Conservation (phyloP, 2,888 invertebrate genomes). For the Xestia xanthographa region DNA sequence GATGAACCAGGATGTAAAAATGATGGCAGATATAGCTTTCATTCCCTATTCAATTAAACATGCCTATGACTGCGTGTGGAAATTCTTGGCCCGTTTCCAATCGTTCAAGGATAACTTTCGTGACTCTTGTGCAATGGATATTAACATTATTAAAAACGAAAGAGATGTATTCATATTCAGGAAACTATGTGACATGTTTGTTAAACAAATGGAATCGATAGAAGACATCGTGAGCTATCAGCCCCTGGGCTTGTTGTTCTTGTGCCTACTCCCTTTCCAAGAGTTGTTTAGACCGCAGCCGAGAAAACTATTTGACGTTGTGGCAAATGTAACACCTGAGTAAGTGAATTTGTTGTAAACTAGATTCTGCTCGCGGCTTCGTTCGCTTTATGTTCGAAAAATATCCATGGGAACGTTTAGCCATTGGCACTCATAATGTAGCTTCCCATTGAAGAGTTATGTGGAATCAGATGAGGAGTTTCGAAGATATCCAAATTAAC, state of each 20-base stretch:
- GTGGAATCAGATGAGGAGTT: background rate
- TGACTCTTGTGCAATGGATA: constrained; percentile 92
- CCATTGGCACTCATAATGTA: background rate
- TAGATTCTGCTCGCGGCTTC: background rate
- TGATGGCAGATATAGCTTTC: constrained; percentile 89
- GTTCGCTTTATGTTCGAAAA: background rate
- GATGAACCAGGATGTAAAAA: constrained; percentile 92
- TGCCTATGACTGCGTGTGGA: constrained; percentile 92
- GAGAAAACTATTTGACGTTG: constrained; percentile 92
- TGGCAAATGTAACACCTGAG: constrained; percentile 92
- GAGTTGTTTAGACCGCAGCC: constrained; percentile 93
- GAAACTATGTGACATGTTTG: constrained; percentile 92
- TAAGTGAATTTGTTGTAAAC: constrained; percentile 77
- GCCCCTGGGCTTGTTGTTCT: constrained; percentile 93
- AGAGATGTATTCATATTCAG: constrained; percentile 92
- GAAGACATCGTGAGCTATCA: constrained; percentile 92
- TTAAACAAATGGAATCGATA: constrained; percentile 92
- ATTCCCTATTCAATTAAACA: constrained; percentile 90
- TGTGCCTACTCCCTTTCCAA: constrained; percentile 93
- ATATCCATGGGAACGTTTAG: background rate
- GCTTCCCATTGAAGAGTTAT: background rate
- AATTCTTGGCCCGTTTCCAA: constrained; percentile 92
- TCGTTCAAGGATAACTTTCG: constrained; percentile 92
- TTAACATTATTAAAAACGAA: constrained; percentile 91
- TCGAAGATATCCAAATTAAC: background rate